Evolutionary conservation across 92 coral and sea anemone species (phyloP), one percentile per base, ranked within the genome.

Genomic region (Epizoanthus illoricatus): DNA sequence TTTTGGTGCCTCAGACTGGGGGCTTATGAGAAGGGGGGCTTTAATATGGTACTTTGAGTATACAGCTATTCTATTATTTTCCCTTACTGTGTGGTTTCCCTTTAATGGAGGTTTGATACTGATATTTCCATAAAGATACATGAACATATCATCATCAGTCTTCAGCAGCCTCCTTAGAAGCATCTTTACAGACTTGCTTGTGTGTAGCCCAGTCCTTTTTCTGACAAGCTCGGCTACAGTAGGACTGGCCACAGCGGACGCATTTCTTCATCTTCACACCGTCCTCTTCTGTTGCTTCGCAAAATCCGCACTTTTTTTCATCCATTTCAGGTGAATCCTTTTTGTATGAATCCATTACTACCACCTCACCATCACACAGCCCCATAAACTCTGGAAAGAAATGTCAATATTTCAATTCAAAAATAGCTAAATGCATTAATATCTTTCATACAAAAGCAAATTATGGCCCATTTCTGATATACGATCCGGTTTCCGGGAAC

Each of bases 351-450:
- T 57, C 80, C 80, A 87, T 56, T 7, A 74, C 65, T 15, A 13
- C 17, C 84, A 87, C 74, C 43, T 80, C 81, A 13, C 90, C 90
- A 15, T 87, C 90, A 7, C 84, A 76, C 56, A 87, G 54, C 87
- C 84, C 85, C 87, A 87, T 66, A 70, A 87, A 87, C 28, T 87
- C 90, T 87, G 19, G 61, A 16, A 58, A 74, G 42, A 42, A 33
- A 28, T 15, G 43, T 54, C n/a, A 60, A 6, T 18, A 55, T 33
- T 74, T 24, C 63, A 59, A 28, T 28, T 28, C 0, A 28, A 28
- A 28, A 28, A 28, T 28, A 28, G 33, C 33, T 28, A n/a, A 11
- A 20, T 39, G n/a, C n/a, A 28, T 28, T 28, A 28, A 28, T 28
- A 28, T 28, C 33, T 28, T 28, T 28, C 33, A 28, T 28, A 28